Conservation (phyloP, 2,888 invertebrate genomes). For the Noctua pronuba region DNA sequence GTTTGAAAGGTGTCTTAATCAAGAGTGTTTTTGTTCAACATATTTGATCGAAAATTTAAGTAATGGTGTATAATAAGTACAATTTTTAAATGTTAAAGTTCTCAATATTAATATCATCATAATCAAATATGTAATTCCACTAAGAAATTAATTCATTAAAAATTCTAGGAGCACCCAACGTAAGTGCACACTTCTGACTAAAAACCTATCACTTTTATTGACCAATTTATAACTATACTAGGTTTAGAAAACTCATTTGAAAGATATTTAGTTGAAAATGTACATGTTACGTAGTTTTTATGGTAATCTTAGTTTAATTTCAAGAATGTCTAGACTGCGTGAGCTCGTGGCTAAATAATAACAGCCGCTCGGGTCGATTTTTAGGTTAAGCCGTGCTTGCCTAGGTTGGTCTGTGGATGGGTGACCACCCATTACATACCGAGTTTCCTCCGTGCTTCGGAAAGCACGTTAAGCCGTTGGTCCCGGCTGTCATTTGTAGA, state of each 20-base stretch:
- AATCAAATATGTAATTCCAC: neutral
- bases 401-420: no score
- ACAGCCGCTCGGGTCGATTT: no score
- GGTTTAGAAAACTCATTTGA: constrained; percentile 1
- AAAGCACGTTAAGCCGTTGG: no score
- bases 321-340: constrained; percentile 34
- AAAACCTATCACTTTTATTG: constrained; percentile 28
- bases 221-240: constrained; percentile 32
- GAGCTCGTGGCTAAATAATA: no score
- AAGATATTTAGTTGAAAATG: constrained; percentile 1
- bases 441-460: no score
- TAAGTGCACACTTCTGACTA: neutral
- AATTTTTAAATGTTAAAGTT: neutral
- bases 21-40: neutral
- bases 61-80: no score
- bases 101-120: neutral
- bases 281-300: constrained; percentile 24
- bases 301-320: constrained; percentile 19
- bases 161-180: constrained; percentile 1
- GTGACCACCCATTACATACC: no score
- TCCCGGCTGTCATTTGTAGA: no score
- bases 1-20: neutral
- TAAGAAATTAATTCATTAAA: constrained; percentile 4
- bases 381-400: no score
- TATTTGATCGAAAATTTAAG: neutral